phyloP scores from a whole-genome alignment of 2,797 vertebrate genomes.

The Xiphophorus birchmanni region DNA sequence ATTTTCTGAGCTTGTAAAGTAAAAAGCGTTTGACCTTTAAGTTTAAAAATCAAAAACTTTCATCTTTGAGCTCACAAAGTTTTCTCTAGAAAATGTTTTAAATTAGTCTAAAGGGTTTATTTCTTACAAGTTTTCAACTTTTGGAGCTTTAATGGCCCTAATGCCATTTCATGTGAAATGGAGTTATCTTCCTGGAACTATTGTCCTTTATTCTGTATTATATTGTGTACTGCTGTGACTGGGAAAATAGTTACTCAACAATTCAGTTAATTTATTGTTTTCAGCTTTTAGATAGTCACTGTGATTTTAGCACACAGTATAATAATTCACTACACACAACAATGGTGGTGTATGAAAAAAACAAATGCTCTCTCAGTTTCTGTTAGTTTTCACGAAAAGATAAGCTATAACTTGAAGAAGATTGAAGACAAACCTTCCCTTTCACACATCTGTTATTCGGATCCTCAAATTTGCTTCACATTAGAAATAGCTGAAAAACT shows the following conservation, averaged over 20 bases:
- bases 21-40: too few relatives aligned
- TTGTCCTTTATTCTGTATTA: background rate
- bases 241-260: background rate
- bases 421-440: conserved; percentile 4
- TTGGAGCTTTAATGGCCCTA: too few relatives aligned
- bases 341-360: background rate
- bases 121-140: too few relatives aligned
- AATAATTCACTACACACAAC: background rate
- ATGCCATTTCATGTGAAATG: too few relatives aligned
- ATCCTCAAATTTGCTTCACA: conserved; percentile 14
- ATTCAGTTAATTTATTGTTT: background rate
- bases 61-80: too few relatives aligned
- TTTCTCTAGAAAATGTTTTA: too few relatives aligned
- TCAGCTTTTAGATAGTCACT: background rate
- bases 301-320: background rate
- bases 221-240: background rate
- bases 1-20: too few relatives aligned
- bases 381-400: background rate
- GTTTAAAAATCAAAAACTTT: too few relatives aligned
- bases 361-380: background rate
- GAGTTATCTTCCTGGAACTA: too few relatives aligned
- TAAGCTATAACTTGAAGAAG: conserved; percentile 8
- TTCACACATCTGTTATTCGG: background rate
- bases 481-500: conserved; percentile 12
- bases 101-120: too few relatives aligned